Evolutionary conservation across 2,113 vertebrate species (phyloP), one percentile per base, ranked within the genome.

Genomic region (Tautogolabrus adspersus): DNA sequence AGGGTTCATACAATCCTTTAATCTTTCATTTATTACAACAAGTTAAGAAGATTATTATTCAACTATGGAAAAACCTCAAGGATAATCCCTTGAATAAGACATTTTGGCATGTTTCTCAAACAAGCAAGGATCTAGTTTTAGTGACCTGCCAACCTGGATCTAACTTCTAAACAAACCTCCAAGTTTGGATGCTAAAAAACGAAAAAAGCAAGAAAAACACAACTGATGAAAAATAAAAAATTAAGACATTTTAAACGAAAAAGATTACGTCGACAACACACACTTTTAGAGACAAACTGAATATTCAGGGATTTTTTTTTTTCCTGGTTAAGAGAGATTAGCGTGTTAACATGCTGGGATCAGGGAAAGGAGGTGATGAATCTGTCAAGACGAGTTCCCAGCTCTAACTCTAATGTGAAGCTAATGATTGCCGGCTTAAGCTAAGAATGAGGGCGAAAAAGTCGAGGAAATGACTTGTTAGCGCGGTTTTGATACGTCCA

Each of bases 401-500:
- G 84, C 85, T 87, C 85, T 38, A 60, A 75, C 82, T 91, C 87
- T 79, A 84, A 93, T 91, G 91, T 94, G 94, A 90, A 90, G 90
- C 91, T 91, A 94, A 93, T 93, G 90, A 93, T 89, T 66, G 82
- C 73, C 79, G 71, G 89, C 86, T 93, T 87, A 85, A 79, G 66
- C 74, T 69, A 38, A 87, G 82, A 91, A 80, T 85, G 88, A 90
- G 75, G 55, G 73, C 62, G 54, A 58, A 77, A 85, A 93, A 82
- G 89, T 86, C 75, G 88, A 92, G 91, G 93, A 95, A 95, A 94
- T 93, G 81, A 93, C 92, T 92, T 91, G 87, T 93, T 92, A 93
- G 89, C 64, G 18, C 11, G 77, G 83, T 90, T 83, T 90, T 89
- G 91, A 90, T 87, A 89, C 58, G 91, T 92, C 89, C 84, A 65